Base-by-base conservation (phyloP, 2,888 invertebrate genomes). In the Choristoneura rosaceana region DNA sequence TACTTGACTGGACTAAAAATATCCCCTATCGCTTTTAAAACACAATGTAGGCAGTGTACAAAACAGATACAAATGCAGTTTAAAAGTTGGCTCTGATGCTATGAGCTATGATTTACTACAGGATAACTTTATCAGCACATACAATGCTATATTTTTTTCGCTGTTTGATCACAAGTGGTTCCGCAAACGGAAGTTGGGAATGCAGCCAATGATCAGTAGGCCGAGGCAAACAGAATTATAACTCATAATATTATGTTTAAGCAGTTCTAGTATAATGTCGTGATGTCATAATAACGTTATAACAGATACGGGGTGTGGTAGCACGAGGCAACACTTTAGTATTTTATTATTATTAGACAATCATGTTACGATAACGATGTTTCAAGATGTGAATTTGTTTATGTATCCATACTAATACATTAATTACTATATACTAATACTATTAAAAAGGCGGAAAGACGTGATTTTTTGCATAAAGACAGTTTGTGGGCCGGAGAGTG, bases 221-320 rank as follows among this genome's bases (percentile, higher is more conserved):
- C 55, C 3, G 25, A 25, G 25, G 10, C 55, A 55, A 25, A 25
- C 55, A 15, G 7, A 55, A 25, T 9, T 10, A 55, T 55, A 25
- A 55, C 25, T 55, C 55, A 55, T 25, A 55, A 52, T 52, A 4
- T 15, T 47, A 4, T 50, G 50, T 8, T 47, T 50, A 15, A 15
- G 50, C 50, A 50, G 50, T 8, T 50, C 50, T 50, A 50, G 7
- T 25, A 55, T 55, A 55, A 55, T 25, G 55, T 55, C 55, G 55
- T 55, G 55, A 55, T 55, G 55, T 55, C 55, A 55, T 52, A 2
- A 55, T 55, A 55, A 12, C 55, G 15, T 55, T 17, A 7, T 52
- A 15, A 15, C 15, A 25, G 55, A 25, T 55, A 25, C 25, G 2
- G 55, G 55, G 55, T 55, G 55, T 55, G 55, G 7, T 25, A 17